Evolutionary conservation across 2,797 vertebrate species (phyloP), one percentile per base, ranked within the genome.

Genomic region (Chanos chanos): DNA sequence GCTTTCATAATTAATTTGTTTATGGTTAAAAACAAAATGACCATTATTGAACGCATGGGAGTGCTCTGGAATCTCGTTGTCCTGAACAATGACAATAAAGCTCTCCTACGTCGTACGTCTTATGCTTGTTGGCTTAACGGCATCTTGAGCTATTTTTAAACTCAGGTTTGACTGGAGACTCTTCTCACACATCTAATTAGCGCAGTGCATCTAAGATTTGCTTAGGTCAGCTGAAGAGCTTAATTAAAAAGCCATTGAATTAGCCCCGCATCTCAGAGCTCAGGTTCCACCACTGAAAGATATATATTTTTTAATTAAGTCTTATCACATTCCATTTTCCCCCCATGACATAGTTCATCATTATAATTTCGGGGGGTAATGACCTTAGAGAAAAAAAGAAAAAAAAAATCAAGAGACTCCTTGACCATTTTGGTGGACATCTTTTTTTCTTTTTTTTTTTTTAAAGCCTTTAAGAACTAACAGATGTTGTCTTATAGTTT

Each of bases 231-330:
- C 74, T 51, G 75, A 70, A 73, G 82, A 76, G 83, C 86, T 87
- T 87, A 86, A 88, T 89, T 90, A 85, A 84, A 85, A 87, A 80
- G 71, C 66, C 82, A 73, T 47, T 69, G 54, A 73, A 73, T 86
- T 85, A 86, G 72, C 81, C 64, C 43, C 61, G 57, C 69, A 51
- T 78, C 55, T 60, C 51, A 71, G 68, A 79, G 71, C 75, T 72
- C 68, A 69, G 75, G 76, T 78, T 78, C 73, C 71, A 75, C 81
- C 76, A 70, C 30, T 50, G 76, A 66, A 66, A 82, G 84, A 86
- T 89, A 82, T 76, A 7, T 67, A 75, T 79, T 83, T 48, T 84
- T 77, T 87, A 88, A 91, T 91, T 89, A 89, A 87, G 81, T 79
- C 82, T 89, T 89, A 91, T 91, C 87, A 81, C 76, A 74, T 44